These are phyloP conservation scores for Nibea coibor DNA, from an alignment of 2,113 vertebrate species.

Conservation along the genomic window DNA sequence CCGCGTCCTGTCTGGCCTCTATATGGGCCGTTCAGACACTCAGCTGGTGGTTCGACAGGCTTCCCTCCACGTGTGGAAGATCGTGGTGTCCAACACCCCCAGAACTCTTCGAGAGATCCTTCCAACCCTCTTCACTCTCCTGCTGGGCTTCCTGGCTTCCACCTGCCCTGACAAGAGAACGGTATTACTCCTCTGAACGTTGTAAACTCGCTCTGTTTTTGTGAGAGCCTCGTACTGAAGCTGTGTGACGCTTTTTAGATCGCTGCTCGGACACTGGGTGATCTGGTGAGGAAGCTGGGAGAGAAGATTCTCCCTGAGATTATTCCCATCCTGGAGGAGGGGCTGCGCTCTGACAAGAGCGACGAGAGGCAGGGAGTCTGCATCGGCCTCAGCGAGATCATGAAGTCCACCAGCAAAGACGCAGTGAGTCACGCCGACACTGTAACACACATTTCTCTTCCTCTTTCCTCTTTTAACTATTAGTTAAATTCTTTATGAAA, in stretches of 20 bases:
- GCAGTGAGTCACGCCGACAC: slow-evolving; percentile 85
- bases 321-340: slow-evolving; percentile 97
- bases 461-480: background rate
- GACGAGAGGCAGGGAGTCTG: slow-evolving; percentile 98
- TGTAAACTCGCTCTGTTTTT: background rate
- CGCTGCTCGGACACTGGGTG: slow-evolving; percentile 94
- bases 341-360: slow-evolving; percentile 94
- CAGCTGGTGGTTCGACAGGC: slow-evolving; percentile 98
- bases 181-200: slow-evolving; percentile 75
- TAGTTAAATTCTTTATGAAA: no score
- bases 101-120: slow-evolving; percentile 96
- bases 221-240: background rate
- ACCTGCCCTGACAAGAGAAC: slow-evolving; percentile 97
- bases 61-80: slow-evolving; percentile 98
- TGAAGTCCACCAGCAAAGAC: slow-evolving; percentile 98
- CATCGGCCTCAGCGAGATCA: slow-evolving; percentile 97
- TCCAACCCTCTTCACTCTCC: slow-evolving; percentile 93
- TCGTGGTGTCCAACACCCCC: slow-evolving; percentile 97
- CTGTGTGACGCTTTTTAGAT: slow-evolving; percentile 84
- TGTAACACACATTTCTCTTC: background rate
- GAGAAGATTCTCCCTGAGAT: slow-evolving; percentile 99
- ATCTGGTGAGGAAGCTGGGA: slow-evolving; percentile 97
- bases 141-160: slow-evolving; percentile 97
- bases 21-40: slow-evolving; percentile 98
- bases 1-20: slow-evolving; percentile 95